Percentiles rank a stretch among this genome's conserved stretches.
These are phyloP conservation scores for Pachyramphus minor DNA, from an alignment of 2,113 vertebrate species.

Conservation along the genomic window DNA sequence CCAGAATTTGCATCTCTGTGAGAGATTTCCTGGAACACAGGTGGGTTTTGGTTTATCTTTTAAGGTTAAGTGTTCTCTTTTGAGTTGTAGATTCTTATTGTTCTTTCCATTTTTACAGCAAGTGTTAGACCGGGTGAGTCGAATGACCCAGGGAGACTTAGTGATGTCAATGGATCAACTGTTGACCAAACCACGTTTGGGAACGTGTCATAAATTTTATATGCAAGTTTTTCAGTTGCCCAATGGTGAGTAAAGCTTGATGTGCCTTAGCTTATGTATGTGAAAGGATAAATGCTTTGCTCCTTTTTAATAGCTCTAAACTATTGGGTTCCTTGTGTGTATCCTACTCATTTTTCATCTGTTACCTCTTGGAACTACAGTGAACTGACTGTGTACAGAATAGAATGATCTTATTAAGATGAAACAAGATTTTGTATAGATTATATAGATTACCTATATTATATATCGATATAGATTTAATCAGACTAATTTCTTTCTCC, in stretches of 20 bases:
- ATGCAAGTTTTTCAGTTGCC: slow-evolving; percentile 91
- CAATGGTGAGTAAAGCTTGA: slow-evolving; percentile 79
- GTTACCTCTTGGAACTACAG: not conserved
- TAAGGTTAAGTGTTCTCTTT: not conserved
- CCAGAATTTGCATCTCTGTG: not conserved
- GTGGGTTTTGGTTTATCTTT: not conserved
- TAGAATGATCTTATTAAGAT: not conserved
- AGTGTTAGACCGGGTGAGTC: slow-evolving; percentile 93
- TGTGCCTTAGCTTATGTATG: not conserved
- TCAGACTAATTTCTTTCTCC: not conserved
- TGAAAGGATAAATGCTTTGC: not conserved
- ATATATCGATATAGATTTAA: not conserved
- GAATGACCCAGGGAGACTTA: slow-evolving; percentile 95
- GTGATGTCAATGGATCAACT: slow-evolving; percentile 99
- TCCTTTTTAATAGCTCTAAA: not conserved
- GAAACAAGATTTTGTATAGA: not conserved
- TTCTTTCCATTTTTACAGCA: slow-evolving; percentile 75
- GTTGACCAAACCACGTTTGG: slow-evolving; percentile 93
- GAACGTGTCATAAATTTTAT: slow-evolving; percentile 97
- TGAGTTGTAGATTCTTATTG: slow-evolving; percentile 14
- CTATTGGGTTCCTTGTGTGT: not conserved
- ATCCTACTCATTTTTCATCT: not conserved
- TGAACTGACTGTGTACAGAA: not conserved
- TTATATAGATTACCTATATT: too few relatives aligned
- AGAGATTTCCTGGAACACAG: not conserved